These are phyloP conservation scores for Siniperca scherzeri DNA, from an alignment of 2,797 vertebrate species.

Conservation along the genomic window DNA sequence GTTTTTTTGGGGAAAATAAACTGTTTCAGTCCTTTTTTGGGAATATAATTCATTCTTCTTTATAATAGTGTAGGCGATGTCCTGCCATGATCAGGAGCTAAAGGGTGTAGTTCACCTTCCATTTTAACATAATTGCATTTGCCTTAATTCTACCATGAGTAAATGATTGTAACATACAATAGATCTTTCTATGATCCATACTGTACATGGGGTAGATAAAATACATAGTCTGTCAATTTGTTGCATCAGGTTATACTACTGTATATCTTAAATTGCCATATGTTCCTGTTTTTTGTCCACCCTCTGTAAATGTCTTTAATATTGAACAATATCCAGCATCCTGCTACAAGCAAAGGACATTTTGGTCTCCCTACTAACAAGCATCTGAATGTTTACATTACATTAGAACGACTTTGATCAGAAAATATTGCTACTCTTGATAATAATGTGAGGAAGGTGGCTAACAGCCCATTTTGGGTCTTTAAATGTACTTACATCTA, in stretches of 20 bases:
- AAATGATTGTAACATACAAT: background rate
- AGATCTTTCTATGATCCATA: background rate
- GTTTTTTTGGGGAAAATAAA: background rate
- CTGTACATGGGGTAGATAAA: no score
- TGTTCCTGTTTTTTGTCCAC: no score
- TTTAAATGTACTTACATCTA: background rate
- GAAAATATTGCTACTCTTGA: background rate
- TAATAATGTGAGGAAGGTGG: background rate
- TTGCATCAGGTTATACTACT: no score
- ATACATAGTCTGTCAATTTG: no score
- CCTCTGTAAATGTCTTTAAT: no score
- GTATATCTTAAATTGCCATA: no score
- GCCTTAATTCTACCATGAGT: background rate
- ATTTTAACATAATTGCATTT: background rate
- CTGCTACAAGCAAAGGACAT: background rate
- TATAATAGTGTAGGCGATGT: background rate
- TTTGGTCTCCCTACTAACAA: background rate
- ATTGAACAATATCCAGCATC: background rate
- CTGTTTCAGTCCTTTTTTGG: background rate
- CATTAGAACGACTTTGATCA: background rate
- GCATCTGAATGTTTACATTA: background rate
- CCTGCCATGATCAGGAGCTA: background rate
- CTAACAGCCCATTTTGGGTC: background rate
- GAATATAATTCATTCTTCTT: background rate
- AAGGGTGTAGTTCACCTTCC: background rate